These are phyloP conservation scores for Ctenomys sociabilis DNA, from an alignment of 2,113 vertebrate species.

Conservation along the genomic window DNA sequence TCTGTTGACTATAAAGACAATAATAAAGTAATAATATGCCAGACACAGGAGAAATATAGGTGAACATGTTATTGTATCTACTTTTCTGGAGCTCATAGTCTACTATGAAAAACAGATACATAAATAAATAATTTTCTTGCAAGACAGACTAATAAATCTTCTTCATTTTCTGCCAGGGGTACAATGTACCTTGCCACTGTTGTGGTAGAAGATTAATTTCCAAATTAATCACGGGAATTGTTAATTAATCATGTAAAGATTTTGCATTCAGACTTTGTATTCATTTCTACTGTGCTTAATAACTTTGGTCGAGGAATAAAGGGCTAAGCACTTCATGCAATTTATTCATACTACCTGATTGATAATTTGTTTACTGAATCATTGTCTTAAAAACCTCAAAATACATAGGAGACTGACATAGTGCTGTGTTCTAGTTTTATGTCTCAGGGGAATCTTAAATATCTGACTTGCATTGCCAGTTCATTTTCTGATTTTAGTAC, in stretches of 20 bases:
- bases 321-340: neutral
- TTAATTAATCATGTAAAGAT: constrained; percentile 23
- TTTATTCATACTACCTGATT: neutral
- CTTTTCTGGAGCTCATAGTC: neutral
- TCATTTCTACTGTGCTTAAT: neutral
- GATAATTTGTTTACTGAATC: neutral
- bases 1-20: neutral
- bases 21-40: neutral
- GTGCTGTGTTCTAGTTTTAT: neutral
- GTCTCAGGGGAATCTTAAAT: neutral
- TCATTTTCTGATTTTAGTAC: neutral
- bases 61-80: constrained; percentile 25
- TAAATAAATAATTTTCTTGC: constrained; percentile 49
- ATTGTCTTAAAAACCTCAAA: neutral
- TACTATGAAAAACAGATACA: neutral
- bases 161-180: neutral
- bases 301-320: neutral
- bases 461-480: neutral
- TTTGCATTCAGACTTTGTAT: neutral
- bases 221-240: constrained; percentile 38
- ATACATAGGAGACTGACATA: neutral
- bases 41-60: neutral
- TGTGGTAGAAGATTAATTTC: constrained; percentile 6
- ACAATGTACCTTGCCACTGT: neutral
- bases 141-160: constrained; percentile 34